phyloP scores from a whole-genome alignment of 2,888 invertebrate genomes.

The Nysson spinosus region DNA sequence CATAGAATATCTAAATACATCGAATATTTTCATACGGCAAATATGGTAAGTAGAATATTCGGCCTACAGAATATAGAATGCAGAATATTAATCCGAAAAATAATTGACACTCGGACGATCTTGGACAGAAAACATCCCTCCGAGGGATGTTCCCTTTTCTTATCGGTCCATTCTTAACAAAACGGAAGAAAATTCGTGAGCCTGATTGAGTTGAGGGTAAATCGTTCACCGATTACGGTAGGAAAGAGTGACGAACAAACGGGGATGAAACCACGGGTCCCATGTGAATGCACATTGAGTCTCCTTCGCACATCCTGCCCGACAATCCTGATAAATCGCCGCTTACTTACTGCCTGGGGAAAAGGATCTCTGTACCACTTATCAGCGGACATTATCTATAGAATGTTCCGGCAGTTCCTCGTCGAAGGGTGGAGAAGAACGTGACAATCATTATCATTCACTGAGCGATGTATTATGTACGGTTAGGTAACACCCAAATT shows the following conservation, averaged over 20 bases:
- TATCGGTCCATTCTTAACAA: background rate
- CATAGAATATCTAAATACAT: too few species aligned
- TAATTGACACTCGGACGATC: too few species aligned
- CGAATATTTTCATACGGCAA: too few species aligned
- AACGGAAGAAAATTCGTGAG: background rate
- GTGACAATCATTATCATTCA: slow-evolving; percentile 32
- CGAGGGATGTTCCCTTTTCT: background rate
- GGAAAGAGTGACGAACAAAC: slow-evolving; percentile 21
- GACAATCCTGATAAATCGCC: slow-evolving; percentile 60
- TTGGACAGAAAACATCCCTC: too few species aligned
- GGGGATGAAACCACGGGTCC: slow-evolving; percentile 23
- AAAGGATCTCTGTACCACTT: slow-evolving; percentile 29
- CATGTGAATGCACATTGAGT: slow-evolving; percentile 26
- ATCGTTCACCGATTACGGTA: slow-evolving; percentile 21
- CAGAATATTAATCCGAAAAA: too few species aligned
- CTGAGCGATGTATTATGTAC: slow-evolving; percentile 25
- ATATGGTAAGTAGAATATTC: too few species aligned
- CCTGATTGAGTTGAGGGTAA: background rate
- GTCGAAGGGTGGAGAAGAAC: slow-evolving; percentile 5
- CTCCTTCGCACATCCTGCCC: slow-evolving; percentile 28
- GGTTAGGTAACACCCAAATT: background rate
- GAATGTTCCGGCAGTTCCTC: slow-evolving; percentile 10
- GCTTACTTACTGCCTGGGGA: slow-evolving; percentile 25
- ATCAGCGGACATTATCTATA: slow-evolving; percentile 54
- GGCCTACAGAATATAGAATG: too few species aligned